Conservation (phyloP, 2,888 invertebrate genomes). For the Noctua fimbriata region DNA sequence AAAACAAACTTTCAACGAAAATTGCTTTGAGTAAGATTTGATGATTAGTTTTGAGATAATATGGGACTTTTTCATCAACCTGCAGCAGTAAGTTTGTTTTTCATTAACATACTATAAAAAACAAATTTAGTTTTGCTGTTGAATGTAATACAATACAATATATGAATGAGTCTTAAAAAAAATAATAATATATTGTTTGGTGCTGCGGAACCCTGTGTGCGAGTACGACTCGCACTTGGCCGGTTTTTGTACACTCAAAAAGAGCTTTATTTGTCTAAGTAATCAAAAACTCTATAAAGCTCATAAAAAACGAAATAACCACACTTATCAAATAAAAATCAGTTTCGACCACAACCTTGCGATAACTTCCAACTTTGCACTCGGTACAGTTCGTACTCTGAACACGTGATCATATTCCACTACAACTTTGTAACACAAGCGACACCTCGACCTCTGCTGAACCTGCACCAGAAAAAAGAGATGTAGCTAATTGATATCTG, state of each 20-base stretch:
- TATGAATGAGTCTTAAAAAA: no score
- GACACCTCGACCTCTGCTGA: constrained; percentile 20
- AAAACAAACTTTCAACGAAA: no score
- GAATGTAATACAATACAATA: no score
- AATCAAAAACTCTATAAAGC: background rate
- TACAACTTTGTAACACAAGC: constrained; percentile 7
- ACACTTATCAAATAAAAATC: background rate
- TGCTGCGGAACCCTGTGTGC: no score
- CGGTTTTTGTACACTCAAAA: background rate
- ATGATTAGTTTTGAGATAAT: no score
- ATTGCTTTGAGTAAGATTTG: no score
- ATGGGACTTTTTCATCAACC: no score
- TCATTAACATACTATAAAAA: no score
- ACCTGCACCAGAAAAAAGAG: background rate
- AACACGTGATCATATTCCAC: constrained; percentile 21
- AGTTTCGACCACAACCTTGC: background rate
- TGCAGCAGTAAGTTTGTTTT: no score
- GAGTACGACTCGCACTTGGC: no score
- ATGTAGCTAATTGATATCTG: constrained; percentile 1
- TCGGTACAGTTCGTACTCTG: background rate
- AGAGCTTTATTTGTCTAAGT: background rate
- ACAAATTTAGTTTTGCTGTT: no score
- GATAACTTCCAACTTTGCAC: background rate
- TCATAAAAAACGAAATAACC: background rate
- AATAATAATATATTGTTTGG: no score